Conservation (phyloP, 92 coral and sea anemone genomes). For the Palythoa heliodiscus region DNA sequence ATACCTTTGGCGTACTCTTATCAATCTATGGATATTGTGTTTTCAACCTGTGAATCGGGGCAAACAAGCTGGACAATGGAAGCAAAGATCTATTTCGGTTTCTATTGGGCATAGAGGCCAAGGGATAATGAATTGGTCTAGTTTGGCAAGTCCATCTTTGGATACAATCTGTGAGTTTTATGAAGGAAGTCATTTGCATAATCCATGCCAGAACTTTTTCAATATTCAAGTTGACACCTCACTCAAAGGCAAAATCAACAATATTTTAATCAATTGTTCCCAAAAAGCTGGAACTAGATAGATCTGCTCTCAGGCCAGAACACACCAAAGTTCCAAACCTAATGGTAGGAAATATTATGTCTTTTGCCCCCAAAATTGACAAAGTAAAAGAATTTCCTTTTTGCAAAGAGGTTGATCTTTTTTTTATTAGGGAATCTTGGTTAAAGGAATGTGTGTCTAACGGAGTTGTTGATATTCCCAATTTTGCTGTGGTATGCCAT, state of each 20-base stretch:
- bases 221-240: background rate
- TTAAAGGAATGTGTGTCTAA: conserved; percentile 14
- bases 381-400: conserved; percentile 11
- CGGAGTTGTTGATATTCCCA: conserved; percentile 4
- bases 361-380: background rate
- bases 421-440: conserved; percentile 34
- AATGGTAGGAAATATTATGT: conserved; percentile 26
- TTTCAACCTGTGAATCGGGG: background rate
- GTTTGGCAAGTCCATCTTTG: background rate
- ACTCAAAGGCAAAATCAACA: background rate
- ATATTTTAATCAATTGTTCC: background rate
- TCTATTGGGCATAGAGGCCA: background rate
- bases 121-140: background rate
- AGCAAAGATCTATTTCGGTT: too few species aligned
- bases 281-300: background rate
- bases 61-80: background rate
- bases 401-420: conserved; percentile 9
- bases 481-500: background rate
- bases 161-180: background rate
- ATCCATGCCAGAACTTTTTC: background rate
- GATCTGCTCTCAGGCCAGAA: background rate
- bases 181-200: background rate
- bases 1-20: background rate
- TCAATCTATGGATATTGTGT: background rate
- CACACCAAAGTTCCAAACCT: background rate